phyloP scores from a whole-genome alignment of 2,888 invertebrate genomes.

The Leptogaster cylindrica region DNA sequence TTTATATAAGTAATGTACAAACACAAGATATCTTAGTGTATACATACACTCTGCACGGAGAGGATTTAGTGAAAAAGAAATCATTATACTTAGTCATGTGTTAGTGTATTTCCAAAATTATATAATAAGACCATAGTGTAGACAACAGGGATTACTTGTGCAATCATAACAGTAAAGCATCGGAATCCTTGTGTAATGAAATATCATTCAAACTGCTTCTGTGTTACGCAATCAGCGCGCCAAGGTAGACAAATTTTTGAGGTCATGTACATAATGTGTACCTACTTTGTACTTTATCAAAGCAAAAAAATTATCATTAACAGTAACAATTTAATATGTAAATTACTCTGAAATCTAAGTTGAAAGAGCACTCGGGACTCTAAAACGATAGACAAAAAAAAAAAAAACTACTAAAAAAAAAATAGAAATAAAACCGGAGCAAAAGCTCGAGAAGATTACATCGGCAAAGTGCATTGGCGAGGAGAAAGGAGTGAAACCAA shows the following conservation, averaged over 20 bases:
- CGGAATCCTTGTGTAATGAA: conserved; percentile 2
- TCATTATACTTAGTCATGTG: conserved; percentile 26
- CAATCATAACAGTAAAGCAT: conserved; percentile 15
- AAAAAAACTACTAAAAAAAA: not conserved
- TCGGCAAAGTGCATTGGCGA: not conserved
- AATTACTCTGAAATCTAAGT: not conserved
- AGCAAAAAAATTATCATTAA: not conserved
- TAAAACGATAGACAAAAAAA: conserved; percentile 4
- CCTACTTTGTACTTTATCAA: not conserved
- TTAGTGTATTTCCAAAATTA: conserved; percentile 30
- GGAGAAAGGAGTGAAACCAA: not conserved
- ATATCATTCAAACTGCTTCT: conserved; percentile 11
- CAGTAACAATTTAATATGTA: conserved; percentile 8
- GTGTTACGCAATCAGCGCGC: conserved; percentile 45
- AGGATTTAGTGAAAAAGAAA: conserved; percentile 13
- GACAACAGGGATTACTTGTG: not conserved
- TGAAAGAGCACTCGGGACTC: not conserved
- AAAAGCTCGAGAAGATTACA: conserved; percentile 16
- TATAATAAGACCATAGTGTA: conserved; percentile 29
- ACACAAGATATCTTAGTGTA: conserved; percentile 12
- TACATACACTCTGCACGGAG: conserved; percentile 1
- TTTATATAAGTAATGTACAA: conserved; percentile 29
- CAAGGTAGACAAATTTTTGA: no score
- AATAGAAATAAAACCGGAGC: conserved; percentile 10
- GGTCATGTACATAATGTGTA: conserved; percentile 5